Evolutionary conservation across 2,797 vertebrate genomes (phyloP).

Genomic region (Lateolabrax maculatus): DNA sequence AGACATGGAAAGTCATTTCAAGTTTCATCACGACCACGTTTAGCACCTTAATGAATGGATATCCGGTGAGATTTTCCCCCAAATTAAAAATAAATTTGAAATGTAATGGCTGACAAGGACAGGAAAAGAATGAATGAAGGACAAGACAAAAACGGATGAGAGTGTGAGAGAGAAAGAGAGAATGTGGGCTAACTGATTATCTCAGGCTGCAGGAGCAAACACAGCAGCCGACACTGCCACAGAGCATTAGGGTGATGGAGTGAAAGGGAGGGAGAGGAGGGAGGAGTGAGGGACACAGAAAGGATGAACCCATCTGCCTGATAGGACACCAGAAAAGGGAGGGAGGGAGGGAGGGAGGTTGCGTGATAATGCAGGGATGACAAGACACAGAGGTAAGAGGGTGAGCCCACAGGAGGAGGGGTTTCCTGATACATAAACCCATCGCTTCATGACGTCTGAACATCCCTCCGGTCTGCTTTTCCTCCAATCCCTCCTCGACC

Average conservation of each 20-base stretch:
- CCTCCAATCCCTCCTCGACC: slow-evolving; percentile 14
- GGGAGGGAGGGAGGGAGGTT: slow-evolving; percentile 32
- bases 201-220: slow-evolving; percentile 65
- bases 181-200: slow-evolving; percentile 58
- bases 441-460: not conserved
- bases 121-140: not conserved
- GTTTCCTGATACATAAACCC: slow-evolving; percentile 41
- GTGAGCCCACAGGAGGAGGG: slow-evolving; percentile 33
- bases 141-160: not conserved
- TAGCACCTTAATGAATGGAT: not conserved
- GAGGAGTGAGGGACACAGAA: slow-evolving; percentile 26
- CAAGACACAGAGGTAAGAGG: slow-evolving; percentile 22
- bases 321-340: slow-evolving; percentile 24
- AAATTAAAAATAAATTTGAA: not conserved
- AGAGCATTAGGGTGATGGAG: slow-evolving; percentile 75
- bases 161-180: slow-evolving; percentile 13
- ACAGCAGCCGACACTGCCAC: slow-evolving; percentile 69
- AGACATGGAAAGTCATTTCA: not conserved
- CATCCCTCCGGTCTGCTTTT: slow-evolving; percentile 14
- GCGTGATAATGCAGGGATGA: slow-evolving; percentile 64
- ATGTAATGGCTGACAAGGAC: not conserved
- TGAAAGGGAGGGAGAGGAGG: slow-evolving; percentile 25
- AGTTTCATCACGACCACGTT: not conserved
- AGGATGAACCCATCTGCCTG: slow-evolving; percentile 64
- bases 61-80: not conserved